Conservation (phyloP, 2,888 invertebrate genomes). For the Brenthis daphne region DNA sequence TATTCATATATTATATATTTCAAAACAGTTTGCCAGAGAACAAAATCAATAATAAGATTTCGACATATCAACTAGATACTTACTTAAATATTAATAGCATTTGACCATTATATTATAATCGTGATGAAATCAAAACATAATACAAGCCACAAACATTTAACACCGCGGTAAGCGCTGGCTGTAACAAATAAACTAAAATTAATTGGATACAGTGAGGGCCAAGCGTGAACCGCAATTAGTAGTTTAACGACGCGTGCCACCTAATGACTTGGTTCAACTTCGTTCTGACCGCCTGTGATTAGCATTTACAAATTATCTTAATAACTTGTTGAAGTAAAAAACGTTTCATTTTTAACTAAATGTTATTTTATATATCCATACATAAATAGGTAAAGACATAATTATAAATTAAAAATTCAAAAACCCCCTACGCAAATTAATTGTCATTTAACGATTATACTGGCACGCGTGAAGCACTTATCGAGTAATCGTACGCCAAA, state of each 20-base stretch:
- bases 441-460: too few species aligned
- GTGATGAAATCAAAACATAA: neutral
- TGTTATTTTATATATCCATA: too few species aligned
- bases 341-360: neutral
- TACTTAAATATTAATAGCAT: too few species aligned
- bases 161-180: constrained; percentile 9
- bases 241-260: constrained; percentile 59
- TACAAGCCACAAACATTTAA: constrained; percentile 5
- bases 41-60: too few species aligned
- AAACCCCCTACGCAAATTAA: too few species aligned
- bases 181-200: constrained; percentile 45
- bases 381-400: too few species aligned
- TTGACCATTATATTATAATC: neutral
- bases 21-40: too few species aligned
- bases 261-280: constrained; percentile 67
- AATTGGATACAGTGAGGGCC: constrained; percentile 61
- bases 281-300: constrained; percentile 46
- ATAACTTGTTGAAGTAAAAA: constrained; percentile 24
- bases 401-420: too few species aligned
- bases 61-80: too few species aligned
- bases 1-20: too few species aligned
- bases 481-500: too few species aligned
- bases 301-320: constrained; percentile 39
- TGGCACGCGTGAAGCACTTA: too few species aligned
- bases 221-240: constrained; percentile 67